Evolutionary conservation across 2,888 invertebrate species (phyloP), one percentile per base, ranked within the genome.

Genomic region (Luperina nickerlii): DNA sequence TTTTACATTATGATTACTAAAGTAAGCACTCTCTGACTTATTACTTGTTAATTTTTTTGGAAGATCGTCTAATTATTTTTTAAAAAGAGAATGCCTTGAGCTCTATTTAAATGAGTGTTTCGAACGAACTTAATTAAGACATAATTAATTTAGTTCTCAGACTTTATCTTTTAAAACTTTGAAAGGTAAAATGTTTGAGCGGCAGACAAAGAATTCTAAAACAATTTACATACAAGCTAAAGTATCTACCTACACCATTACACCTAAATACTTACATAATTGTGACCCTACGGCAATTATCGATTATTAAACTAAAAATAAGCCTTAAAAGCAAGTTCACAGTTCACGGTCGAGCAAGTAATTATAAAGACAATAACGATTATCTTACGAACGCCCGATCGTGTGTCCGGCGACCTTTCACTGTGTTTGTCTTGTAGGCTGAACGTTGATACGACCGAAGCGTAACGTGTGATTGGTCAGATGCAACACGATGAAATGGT

Each of bases 311-410:
- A 71, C 48, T 20, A 62, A 62, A 80, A 68, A 85, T 68, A 68
- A 45, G 78, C 90, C 90, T 91, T 91, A 91, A 92, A 54, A 78
- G 72, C 88, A 90, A 90, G 92, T 90, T 93, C 93, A 92, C 76
- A 92, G 94, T 91, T 94, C 94, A 94, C 84, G 92, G 92, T 77
- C 90, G 78, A 72, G 82, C 86, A 83, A 90, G 90, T 90, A 93
- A 94, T 94, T 92, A 92, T 83, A 66, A 80, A 91, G 87, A 93
- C 92, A 92, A 92, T 92, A 85, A 85, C 85, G 85, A 90, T 90
- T 86, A 88, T 89, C 83, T 88, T 70, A 83, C 76, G 78, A 76
- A 74, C 83, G 81, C 81, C 82, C 79, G 75, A 83, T 91, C 93
- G 92, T 91, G 78, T 76, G 75, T 73, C 68, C 71, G 20, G 38